A percentile compares a stretch with the other conserved stretches of the same genome.
Conservation (phyloP, 2,888 invertebrate species). For the Ichneumoninae sp. region DNA sequence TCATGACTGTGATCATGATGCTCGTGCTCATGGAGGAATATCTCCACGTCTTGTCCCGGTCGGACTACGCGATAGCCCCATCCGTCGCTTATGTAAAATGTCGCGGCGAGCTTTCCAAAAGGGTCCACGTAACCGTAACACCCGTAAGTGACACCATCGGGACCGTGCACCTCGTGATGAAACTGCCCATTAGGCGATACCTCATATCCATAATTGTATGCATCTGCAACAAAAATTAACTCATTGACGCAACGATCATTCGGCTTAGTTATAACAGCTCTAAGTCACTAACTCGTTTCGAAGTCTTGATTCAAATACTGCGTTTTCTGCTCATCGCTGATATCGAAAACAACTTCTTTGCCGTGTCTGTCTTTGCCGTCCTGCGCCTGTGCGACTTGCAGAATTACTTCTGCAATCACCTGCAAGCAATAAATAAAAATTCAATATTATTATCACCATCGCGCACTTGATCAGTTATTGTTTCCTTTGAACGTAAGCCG, state of each 20-base stretch:
- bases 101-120: constrained; percentile 88
- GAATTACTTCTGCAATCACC: constrained; percentile 84
- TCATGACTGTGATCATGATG: constrained; percentile 73
- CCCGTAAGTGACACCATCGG: constrained; percentile 92
- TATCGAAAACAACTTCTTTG: constrained; percentile 90
- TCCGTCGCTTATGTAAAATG: constrained; percentile 91
- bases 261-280: background rate
- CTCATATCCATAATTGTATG: constrained; percentile 92
- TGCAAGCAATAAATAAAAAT: constrained; percentile 72
- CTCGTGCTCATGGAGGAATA: constrained; percentile 86
- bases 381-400: constrained; percentile 82
- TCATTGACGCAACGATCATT: constrained; percentile 8
- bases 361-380: constrained; percentile 76
- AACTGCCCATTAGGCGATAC: constrained; percentile 90
- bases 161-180: constrained; percentile 91
- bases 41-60: constrained; percentile 89
- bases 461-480: background rate
- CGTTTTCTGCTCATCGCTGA: constrained; percentile 90
- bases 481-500: background rate
- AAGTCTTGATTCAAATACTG: constrained; percentile 92
- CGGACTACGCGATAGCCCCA: constrained; percentile 91
- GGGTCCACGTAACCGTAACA: constrained; percentile 92
- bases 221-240: constrained; percentile 84
- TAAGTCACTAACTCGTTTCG: constrained; percentile 88
- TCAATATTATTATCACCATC: background rate